A percentile compares a stretch with the other conserved stretches of the same genome.
These are phyloP conservation scores for Nudaria mundana DNA, from an alignment of 2,888 invertebrate genomes.

Conservation along the genomic window DNA sequence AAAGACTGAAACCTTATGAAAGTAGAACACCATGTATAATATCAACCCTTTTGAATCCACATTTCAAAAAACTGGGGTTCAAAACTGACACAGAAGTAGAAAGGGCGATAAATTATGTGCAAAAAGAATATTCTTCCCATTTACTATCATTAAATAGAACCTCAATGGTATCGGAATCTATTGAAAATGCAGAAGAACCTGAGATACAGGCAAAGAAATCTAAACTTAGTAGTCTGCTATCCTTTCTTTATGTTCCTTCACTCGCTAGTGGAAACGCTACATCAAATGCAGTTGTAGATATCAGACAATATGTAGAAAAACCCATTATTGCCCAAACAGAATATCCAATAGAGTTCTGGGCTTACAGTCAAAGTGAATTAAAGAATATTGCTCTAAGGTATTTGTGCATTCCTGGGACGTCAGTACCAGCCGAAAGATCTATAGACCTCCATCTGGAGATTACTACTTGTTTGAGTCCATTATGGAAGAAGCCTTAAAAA, in stretches of 20 bases:
- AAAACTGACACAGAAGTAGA: slow-evolving; percentile 7
- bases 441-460: too few species aligned
- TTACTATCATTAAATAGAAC: neutral
- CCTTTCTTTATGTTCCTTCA: neutral
- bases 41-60: slow-evolving; percentile 9
- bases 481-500: too few species aligned
- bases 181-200: neutral
- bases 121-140: slow-evolving; percentile 2
- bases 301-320: slow-evolving; percentile 6
- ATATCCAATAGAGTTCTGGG: slow-evolving; percentile 4
- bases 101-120: slow-evolving; percentile 1
- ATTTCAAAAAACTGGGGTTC: slow-evolving; percentile 11
- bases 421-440: too few species aligned
- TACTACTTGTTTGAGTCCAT: too few species aligned
- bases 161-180: neutral
- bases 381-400: slow-evolving; percentile 3
- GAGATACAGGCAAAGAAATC: neutral
- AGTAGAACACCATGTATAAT: slow-evolving; percentile 5
- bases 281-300: slow-evolving; percentile 3
- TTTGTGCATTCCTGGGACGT: slow-evolving; percentile 6
- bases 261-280: neutral
- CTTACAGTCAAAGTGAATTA: slow-evolving; percentile 2
- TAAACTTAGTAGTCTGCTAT: slow-evolving; percentile 2
- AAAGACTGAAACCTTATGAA: slow-evolving; percentile 11
- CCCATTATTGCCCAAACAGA: slow-evolving; percentile 1